Conservation (phyloP, 2,113 vertebrate genomes). For the Passer montanus region DNA sequence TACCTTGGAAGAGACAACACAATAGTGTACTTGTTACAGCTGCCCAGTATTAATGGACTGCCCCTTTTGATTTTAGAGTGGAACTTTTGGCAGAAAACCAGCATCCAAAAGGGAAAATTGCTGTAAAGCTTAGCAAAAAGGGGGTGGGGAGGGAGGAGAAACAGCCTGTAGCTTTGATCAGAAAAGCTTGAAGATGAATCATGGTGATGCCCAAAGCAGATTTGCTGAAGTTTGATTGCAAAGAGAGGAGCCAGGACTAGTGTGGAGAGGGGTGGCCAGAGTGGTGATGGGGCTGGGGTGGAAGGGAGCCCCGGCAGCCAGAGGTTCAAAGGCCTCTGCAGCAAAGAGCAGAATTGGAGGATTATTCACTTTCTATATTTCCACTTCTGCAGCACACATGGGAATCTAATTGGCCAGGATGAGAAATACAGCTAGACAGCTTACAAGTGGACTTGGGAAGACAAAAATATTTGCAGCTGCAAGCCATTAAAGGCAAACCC, state of each 20-base stretch:
- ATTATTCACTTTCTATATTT: conserved; percentile 78
- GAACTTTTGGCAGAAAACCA: conserved; percentile 68
- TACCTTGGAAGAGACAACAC: conserved; percentile 50
- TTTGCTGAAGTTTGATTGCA: conserved; percentile 31
- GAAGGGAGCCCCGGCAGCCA: not conserved
- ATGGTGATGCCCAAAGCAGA: conserved; percentile 41
- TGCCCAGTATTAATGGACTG: conserved; percentile 58
- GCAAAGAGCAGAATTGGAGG: conserved; percentile 54
- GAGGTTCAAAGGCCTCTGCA: conserved; percentile 69
- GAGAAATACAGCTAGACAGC: conserved; percentile 71
- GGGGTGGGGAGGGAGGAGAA: not conserved
- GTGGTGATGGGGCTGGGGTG: not conserved
- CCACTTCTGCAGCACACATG: conserved; percentile 77
- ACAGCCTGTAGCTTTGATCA: conserved; percentile 59
- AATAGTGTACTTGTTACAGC: conserved; percentile 64
- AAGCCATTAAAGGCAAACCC: conserved; percentile 71
- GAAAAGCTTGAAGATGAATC: conserved; percentile 59
- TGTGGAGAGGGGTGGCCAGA: not conserved
- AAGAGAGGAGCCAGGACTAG: not conserved
- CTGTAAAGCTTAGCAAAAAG: conserved; percentile 10
- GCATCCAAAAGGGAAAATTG: conserved; percentile 33
- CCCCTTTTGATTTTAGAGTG: conserved; percentile 68
- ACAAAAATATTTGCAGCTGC: conserved; percentile 74
- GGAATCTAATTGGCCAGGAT: conserved; percentile 74
- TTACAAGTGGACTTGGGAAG: conserved; percentile 59